Conservation (phyloP, 2,113 vertebrate species). For the Herpailurus yagouaroundi region DNA sequence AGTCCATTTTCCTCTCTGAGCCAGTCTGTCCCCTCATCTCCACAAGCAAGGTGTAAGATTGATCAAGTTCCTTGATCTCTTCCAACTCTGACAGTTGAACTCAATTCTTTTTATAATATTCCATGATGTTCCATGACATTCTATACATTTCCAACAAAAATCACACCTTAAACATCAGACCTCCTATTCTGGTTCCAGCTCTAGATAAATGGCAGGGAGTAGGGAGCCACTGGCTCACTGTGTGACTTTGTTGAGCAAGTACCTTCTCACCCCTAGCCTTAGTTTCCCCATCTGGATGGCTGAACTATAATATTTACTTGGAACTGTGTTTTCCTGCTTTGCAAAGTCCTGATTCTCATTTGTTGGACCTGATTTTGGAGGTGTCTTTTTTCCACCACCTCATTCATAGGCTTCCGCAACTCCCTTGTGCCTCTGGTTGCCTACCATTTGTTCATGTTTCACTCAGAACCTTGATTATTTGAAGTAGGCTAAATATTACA, state of each 20-base stretch:
- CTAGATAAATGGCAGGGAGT: background rate
- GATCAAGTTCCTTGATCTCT: background rate
- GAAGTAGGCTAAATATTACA: constrained; percentile 15
- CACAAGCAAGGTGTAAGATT: background rate
- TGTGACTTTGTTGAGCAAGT: background rate
- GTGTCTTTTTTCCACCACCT: background rate
- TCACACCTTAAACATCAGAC: background rate
- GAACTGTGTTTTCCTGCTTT: constrained; percentile 37
- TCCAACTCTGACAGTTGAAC: background rate
- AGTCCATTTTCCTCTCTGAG: background rate
- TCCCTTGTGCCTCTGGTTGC: background rate
- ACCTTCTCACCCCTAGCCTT: background rate
- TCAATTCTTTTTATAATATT: constrained; percentile 42
- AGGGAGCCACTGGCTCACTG: background rate
- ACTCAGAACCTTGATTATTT: background rate
- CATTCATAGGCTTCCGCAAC: background rate
- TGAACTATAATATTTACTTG: background rate
- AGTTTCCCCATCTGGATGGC: background rate
- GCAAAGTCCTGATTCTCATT: constrained; percentile 46
- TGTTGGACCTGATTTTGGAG: background rate
- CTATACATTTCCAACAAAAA: constrained; percentile 30
- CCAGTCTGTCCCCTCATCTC: background rate
- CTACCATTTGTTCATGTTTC: constrained; percentile 30
- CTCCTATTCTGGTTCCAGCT: background rate
- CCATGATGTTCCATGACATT: background rate